These are phyloP conservation scores for Labeo calbasu DNA, from an alignment of 2,797 vertebrate species.

Conservation along the genomic window DNA sequence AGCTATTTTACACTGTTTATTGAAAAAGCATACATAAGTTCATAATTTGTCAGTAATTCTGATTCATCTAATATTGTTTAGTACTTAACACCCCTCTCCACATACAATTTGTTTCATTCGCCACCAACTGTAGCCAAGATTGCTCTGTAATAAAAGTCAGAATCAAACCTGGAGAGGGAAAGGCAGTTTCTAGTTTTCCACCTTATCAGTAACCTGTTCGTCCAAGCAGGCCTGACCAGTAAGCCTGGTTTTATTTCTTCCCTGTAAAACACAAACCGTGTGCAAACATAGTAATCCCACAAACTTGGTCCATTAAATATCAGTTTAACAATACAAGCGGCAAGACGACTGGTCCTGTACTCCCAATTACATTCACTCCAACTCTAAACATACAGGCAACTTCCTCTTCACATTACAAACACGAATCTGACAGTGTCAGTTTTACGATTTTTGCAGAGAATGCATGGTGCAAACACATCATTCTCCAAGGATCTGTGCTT, in stretches of 20 bases:
- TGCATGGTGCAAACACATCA: slow-evolving; percentile 61
- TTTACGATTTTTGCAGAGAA: slow-evolving; percentile 10
- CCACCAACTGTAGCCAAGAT: background rate
- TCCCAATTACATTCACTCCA: background rate
- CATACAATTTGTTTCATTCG: slow-evolving; percentile 39
- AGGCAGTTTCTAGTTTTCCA: slow-evolving; percentile 25
- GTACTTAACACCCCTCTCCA: slow-evolving; percentile 61
- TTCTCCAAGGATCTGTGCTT: slow-evolving; percentile 72
- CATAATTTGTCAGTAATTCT: slow-evolving; percentile 53
- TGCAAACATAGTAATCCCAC: slow-evolving; percentile 3
- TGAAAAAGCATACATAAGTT: slow-evolving; percentile 66
- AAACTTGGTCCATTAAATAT: slow-evolving; percentile 38
- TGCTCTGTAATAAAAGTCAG: slow-evolving; percentile 21
- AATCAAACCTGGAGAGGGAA: slow-evolving; percentile 2
- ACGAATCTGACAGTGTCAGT: background rate
- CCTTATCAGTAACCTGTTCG: slow-evolving; percentile 26
- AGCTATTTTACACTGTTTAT: slow-evolving; percentile 68
- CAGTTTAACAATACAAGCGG: background rate
- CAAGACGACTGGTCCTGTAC: background rate
- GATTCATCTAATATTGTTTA: slow-evolving; percentile 57
- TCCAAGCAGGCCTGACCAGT: slow-evolving; percentile 7
- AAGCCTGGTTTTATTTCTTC: slow-evolving; percentile 1
- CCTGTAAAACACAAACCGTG: slow-evolving; percentile 18
- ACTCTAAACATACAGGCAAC: slow-evolving; percentile 6
- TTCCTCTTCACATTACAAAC: background rate